These are phyloP conservation scores for Typhlomys cinereus DNA, from an alignment of 2,113 vertebrate genomes.

Conservation along the genomic window DNA sequence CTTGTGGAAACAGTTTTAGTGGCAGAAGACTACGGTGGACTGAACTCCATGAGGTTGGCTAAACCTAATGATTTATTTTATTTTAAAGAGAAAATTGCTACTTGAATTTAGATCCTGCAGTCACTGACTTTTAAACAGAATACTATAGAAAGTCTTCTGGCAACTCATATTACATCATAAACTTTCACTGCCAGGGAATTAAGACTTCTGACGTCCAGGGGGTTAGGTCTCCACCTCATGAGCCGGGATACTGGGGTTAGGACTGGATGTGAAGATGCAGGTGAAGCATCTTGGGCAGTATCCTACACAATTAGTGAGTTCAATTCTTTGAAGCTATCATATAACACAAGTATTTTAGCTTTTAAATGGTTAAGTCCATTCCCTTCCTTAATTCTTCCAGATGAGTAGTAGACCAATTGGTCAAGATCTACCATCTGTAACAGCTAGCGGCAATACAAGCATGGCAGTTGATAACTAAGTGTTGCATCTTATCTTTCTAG, in stretches of 20 bases:
- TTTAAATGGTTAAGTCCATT: not conserved
- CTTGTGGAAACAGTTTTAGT: conserved; percentile 18
- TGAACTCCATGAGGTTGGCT: not conserved
- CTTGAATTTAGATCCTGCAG: conserved; percentile 29
- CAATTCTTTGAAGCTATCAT: not conserved
- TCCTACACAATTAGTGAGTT: not conserved
- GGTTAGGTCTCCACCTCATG: not conserved
- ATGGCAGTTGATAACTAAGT: not conserved
- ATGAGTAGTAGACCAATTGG: not conserved
- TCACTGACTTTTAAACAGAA: conserved; percentile 24
- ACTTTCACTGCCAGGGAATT: not conserved
- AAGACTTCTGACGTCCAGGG: not conserved
- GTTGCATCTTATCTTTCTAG: not conserved
- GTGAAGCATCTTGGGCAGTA: not conserved
- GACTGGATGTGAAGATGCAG: not conserved
- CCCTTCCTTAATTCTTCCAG: not conserved
- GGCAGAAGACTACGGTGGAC: not conserved
- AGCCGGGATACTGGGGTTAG: not conserved
- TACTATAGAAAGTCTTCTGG: not conserved
- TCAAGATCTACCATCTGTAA: not conserved
- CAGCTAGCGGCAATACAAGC: not conserved
- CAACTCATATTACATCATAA: not conserved
- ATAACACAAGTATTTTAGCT: conserved; percentile 1
- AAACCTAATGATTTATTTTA: not conserved
- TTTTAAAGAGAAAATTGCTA: conserved; percentile 31